These are phyloP conservation scores for Philereme transversata DNA, from an alignment of 2,888 invertebrate genomes.

Conservation along the genomic window DNA sequence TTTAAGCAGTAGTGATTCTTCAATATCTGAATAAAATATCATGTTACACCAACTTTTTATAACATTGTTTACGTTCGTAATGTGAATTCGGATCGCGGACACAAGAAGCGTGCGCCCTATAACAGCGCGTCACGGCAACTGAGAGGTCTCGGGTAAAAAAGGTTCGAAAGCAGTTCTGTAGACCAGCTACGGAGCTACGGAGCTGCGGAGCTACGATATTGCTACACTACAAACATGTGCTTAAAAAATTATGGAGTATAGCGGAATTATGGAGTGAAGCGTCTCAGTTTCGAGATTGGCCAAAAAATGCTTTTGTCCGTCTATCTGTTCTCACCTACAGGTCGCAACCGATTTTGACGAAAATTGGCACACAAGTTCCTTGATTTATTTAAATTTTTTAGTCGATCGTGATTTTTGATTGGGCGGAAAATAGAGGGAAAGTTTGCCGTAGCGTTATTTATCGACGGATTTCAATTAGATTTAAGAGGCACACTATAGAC, in stretches of 20 bases:
- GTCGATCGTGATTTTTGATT: too few species aligned
- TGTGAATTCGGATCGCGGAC: slow-evolving; percentile 29
- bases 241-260: not conserved
- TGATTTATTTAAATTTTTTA: too few species aligned
- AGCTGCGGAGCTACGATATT: slow-evolving; percentile 33
- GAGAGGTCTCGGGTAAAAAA: slow-evolving; percentile 20
- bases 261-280: too few species aligned
- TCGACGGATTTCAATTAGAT: too few species aligned
- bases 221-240: slow-evolving; percentile 23
- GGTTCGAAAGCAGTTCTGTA: slow-evolving; percentile 35
- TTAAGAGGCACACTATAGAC: too few species aligned
- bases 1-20: slow-evolving; percentile 35
- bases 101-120: slow-evolving; percentile 44
- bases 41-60: slow-evolving; percentile 48
- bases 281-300: too few species aligned
- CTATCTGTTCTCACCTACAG: too few species aligned
- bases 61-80: slow-evolving; percentile 56
- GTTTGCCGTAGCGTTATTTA: too few species aligned
- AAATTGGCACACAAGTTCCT: too few species aligned
- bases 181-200: slow-evolving; percentile 21
- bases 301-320: too few species aligned
- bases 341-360: too few species aligned
- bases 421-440: too few species aligned
- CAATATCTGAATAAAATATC: slow-evolving; percentile 39
- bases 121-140: slow-evolving; percentile 52